phyloP scores from a whole-genome alignment of 2,797 vertebrate species.

The Sebastes glaucus region DNA sequence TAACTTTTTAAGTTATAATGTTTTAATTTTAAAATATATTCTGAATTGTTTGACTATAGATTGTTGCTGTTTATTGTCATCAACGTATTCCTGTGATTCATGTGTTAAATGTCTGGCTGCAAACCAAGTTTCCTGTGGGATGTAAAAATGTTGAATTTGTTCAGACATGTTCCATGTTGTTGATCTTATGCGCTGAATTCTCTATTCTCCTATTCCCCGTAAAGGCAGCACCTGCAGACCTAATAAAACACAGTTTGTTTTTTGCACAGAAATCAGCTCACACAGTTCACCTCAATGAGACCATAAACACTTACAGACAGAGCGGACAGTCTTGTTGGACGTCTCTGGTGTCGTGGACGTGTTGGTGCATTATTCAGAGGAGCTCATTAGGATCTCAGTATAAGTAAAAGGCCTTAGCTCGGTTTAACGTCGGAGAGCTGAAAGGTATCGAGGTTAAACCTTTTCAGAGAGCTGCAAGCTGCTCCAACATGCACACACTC shows the following conservation, averaged over 20 bases:
- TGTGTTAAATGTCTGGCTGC: neutral
- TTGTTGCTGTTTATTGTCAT: neutral
- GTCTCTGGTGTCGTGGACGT: neutral
- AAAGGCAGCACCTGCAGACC: slow-evolving; percentile 34
- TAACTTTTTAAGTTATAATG: neutral
- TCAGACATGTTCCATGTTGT: neutral
- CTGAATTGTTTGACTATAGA: no score
- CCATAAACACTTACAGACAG: fast-evolving
- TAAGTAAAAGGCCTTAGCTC: slow-evolving; percentile 60
- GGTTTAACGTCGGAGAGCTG: slow-evolving; percentile 32
- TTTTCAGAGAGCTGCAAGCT: neutral
- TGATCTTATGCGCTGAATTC: neutral
- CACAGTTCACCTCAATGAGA: neutral
- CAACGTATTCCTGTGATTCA: neutral
- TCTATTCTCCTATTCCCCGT: neutral
- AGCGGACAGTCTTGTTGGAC: neutral
- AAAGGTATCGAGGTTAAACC: slow-evolving; percentile 11
- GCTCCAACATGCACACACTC: slow-evolving; percentile 27
- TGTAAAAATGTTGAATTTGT: neutral
- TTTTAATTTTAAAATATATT: neutral
- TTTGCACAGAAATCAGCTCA: neutral
- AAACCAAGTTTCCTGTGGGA: neutral
- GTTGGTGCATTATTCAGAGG: slow-evolving; percentile 3
- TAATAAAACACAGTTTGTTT: slow-evolving; percentile 39
- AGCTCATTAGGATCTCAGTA: slow-evolving; percentile 47